Percentiles rank a stretch among this genome's conserved stretches.
These are phyloP conservation scores for Drosophila insularis DNA, from an alignment of 1,140 invertebrate genomes.

Conservation along the genomic window DNA sequence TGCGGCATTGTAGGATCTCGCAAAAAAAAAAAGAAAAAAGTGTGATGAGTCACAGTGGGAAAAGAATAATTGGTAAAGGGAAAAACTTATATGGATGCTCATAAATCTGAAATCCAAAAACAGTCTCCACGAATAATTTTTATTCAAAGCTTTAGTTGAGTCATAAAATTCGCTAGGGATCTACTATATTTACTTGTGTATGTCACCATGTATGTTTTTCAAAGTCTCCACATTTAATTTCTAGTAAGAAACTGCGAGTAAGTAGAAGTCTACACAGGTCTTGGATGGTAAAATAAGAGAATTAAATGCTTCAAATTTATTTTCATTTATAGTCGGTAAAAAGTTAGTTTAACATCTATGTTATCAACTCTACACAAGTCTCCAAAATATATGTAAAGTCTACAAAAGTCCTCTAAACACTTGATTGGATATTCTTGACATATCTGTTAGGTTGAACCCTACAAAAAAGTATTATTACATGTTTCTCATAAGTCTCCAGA, in stretches of 20 bases:
- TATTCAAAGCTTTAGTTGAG: no score
- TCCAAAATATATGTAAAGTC: neutral
- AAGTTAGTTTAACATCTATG: neutral
- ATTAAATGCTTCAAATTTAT: neutral
- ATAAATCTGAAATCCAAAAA: neutral
- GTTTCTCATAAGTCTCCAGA: neutral
- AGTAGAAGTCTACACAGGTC: no score
- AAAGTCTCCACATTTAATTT: no score
- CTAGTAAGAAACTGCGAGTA: no score
- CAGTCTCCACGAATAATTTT: no score
- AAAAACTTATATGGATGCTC: neutral
- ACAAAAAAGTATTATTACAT: neutral
- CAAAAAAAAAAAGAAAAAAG: slow-evolving; percentile 15
- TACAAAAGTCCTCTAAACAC: no score
- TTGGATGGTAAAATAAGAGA: no score
- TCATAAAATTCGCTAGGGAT: no score
- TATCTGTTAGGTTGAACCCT: neutral
- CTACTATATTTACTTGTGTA: no score
- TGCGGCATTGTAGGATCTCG: slow-evolving; percentile 37
- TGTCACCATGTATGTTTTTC: no score
- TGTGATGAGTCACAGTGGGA: slow-evolving; percentile 27
- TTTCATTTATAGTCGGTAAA: neutral
- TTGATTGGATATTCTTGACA: no score
- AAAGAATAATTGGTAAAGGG: neutral
- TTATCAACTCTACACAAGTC: neutral